Evolutionary conservation across 92 coral and sea anemone genomes (phyloP), one percentile per base, ranked within the genome.

Genomic region (Epizoanthus fatuus): DNA sequence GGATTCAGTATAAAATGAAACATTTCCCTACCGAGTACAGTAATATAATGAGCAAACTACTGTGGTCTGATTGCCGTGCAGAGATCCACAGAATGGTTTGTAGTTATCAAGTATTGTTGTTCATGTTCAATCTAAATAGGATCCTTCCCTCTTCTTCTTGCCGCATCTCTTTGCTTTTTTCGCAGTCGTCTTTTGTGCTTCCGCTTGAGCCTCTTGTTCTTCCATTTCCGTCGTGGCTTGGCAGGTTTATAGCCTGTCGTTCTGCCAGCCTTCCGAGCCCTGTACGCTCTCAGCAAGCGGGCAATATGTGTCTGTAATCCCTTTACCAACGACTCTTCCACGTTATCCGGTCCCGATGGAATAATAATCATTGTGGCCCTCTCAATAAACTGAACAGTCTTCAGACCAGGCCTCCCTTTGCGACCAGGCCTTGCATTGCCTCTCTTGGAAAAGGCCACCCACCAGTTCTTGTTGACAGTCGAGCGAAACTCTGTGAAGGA

Each of bases 351-450:
- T 77, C 82, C 82, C 4, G 98, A 87, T 70, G 91, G 91, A 39
- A 94, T 94, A 32, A 94, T 93, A 45, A 94, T 90, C 72, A 89
- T 81, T 16, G 98, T 87, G 20, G 98, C 92, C 66, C 98, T 84
- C 58, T 90, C 91, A 63, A 94, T 90, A 63, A 94, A 94, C 79
- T 94, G 98, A 32, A 88, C 94, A 15, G 94, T 87, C 85, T 77
- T 90, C 53, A 86, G 85, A 25, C 98, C 98, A 42, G 86, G 89
- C 56, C 86, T 83, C 35, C 91, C 98, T 63, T 94, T 94, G 92
- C 86, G 88, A 7, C 96, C 96, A 75, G 96, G 96, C 69, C 98
- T 93, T 56, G 90, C 91, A n/a, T 85, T 82, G 69, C 98, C 98
- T 59, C 84, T 81, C 80, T 93, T 94, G 69, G 96, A 93, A 58